These are phyloP conservation scores for Dendrolimus kikuchii DNA, from an alignment of 1,140 invertebrate genomes.

Conservation along the genomic window DNA sequence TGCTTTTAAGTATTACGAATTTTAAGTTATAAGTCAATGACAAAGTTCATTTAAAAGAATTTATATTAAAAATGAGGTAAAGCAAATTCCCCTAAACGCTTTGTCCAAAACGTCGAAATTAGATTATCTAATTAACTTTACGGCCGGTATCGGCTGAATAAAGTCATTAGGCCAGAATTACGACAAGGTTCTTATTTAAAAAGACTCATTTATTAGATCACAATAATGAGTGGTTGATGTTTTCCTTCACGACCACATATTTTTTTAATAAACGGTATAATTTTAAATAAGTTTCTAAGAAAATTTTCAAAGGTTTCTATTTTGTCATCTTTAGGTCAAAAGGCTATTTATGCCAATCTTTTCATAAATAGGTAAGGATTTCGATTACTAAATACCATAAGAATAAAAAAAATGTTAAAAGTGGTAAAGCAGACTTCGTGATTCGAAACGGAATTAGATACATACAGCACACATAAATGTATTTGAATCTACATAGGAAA, in stretches of 20 bases:
- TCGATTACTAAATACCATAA: no score
- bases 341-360: no score
- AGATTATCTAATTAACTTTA: slow-evolving; percentile 39
- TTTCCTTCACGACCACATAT: slow-evolving; percentile 12
- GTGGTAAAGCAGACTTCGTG: no score
- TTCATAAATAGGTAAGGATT: no score
- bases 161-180: slow-evolving; percentile 27
- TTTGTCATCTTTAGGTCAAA: background rate
- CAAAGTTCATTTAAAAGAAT: no score
- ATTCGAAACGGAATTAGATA: no score
- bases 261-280: background rate
- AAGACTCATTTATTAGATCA: slow-evolving; percentile 24
- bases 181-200: slow-evolving; percentile 27
- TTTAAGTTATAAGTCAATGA: no score
- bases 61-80: no score
- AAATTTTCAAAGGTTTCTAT: background rate
- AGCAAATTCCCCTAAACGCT: slow-evolving; percentile 11
- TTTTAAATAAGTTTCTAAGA: background rate
- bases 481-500: no score
- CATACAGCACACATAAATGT: no score
- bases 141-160: slow-evolving; percentile 26
- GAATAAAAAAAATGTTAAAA: no score
- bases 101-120: slow-evolving; percentile 19
- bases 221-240: slow-evolving; percentile 20
- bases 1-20: no score